phyloP scores from a whole-genome alignment of 2,797 vertebrate species.

The Syngnathus acus region DNA sequence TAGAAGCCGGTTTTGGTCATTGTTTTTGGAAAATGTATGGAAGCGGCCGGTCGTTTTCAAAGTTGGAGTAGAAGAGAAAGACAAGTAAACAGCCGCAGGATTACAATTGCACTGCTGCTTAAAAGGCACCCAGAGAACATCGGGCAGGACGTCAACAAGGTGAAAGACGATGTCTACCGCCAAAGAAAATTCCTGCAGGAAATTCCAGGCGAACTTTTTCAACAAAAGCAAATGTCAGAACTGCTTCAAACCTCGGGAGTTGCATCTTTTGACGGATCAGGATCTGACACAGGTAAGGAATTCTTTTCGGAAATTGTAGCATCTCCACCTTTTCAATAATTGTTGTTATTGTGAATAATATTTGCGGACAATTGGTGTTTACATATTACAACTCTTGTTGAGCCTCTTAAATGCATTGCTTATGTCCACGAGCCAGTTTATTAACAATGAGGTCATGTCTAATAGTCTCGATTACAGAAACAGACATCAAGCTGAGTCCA shows the following conservation, averaged over 20 bases:
- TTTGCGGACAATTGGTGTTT: background rate
- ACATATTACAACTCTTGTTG: background rate
- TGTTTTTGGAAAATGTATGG: slow-evolving; percentile 45
- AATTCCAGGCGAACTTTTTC: slow-evolving; percentile 98
- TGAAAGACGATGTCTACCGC: slow-evolving; percentile 76
- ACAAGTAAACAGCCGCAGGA: slow-evolving; percentile 30
- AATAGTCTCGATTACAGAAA: background rate
- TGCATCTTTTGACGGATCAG: slow-evolving; percentile 91
- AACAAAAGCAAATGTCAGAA: slow-evolving; percentile 99
- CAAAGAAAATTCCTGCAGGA: slow-evolving; percentile 91
- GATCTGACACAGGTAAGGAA: slow-evolving; percentile 88
- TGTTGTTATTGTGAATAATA: background rate
- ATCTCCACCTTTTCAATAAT: background rate
- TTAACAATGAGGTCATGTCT: background rate
- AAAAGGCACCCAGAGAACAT: slow-evolving; percentile 6
- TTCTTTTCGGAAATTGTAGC: background rate
- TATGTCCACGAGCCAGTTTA: background rate
- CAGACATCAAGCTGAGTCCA: background rate
- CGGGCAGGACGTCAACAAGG: slow-evolving; percentile 1
- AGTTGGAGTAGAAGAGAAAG: slow-evolving; percentile 37
- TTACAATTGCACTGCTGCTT: slow-evolving; percentile 11
- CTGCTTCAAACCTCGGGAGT: slow-evolving; percentile 94
- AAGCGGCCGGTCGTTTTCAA: slow-evolving; percentile 31
- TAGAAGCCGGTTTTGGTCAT: background rate
- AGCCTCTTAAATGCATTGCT: background rate